Percentiles rank a stretch among this genome's conserved stretches.
Conservation (phyloP, 1,140 invertebrate species). For the Calephelis nemesis region DNA sequence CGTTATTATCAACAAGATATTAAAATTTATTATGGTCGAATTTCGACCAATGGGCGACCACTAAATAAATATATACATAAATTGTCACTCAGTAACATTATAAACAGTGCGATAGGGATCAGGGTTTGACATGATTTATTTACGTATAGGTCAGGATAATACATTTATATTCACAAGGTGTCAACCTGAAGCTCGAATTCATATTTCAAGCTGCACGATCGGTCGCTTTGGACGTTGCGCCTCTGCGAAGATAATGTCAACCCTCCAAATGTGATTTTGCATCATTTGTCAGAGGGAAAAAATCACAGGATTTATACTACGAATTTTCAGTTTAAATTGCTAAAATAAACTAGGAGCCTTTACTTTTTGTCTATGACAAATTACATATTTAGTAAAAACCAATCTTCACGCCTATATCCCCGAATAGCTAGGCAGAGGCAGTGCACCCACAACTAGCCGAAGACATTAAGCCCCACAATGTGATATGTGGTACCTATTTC, state of each 20-base stretch:
- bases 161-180: slow-evolving; percentile 11
- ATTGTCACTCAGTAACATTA: background rate
- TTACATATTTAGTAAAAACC: no score
- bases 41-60: no score
- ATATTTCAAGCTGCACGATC: slow-evolving; percentile 11
- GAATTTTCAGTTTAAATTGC: no score
- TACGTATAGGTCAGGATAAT: slow-evolving; percentile 7
- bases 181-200: slow-evolving; percentile 3
- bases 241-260: slow-evolving; percentile 13
- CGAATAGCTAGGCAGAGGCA: no score
- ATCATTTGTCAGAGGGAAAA: slow-evolving; percentile 5
- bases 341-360: background rate
- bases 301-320: background rate
- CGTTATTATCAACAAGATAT: no score
- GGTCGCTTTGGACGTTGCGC: slow-evolving; percentile 2
- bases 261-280: slow-evolving; percentile 13
- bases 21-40: no score
- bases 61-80: no score
- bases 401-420: no score
- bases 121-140: slow-evolving; percentile 4
- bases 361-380: no score
- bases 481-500: no score
- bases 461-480: no score
- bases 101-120: background rate
- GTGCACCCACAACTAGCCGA: no score